Evolutionary conservation across 2,888 invertebrate genomes (phyloP).

Genomic region (Drosophila antonietae): DNA sequence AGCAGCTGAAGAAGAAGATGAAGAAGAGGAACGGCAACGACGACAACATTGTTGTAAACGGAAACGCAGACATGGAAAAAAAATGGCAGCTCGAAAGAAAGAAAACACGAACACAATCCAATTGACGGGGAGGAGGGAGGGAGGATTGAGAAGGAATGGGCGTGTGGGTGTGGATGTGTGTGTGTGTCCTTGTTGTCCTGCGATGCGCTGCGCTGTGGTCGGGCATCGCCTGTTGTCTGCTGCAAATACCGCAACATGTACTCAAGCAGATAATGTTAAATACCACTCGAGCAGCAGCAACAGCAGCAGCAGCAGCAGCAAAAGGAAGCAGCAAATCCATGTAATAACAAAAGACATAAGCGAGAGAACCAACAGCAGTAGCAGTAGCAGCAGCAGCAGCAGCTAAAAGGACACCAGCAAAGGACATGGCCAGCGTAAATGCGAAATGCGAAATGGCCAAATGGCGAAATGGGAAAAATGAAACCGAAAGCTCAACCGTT

Average conservation of each 20-base stretch:
- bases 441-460: constrained; percentile 58
- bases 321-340: constrained; percentile 78
- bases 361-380: constrained; percentile 53
- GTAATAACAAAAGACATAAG: constrained; percentile 78
- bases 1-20: too few relatives aligned
- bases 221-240: constrained; percentile 71
- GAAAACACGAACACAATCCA: constrained; percentile 32
- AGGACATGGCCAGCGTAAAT: constrained; percentile 56
- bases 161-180: constrained; percentile 59
- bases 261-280: constrained; percentile 82
- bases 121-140: neutral
- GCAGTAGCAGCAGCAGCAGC: constrained; percentile 40
- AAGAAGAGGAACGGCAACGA: constrained; percentile 12
- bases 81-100: constrained; percentile 47
- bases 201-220: constrained; percentile 33
- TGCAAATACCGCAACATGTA: constrained; percentile 82
- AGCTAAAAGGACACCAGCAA: constrained; percentile 75
- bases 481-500: constrained; percentile 62
- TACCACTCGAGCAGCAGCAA: constrained; percentile 74
- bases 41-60: constrained; percentile 61
- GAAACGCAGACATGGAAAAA: constrained; percentile 70
- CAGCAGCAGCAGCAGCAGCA: constrained; percentile 30
- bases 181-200: constrained; percentile 67
- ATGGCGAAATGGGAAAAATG: constrained; percentile 59
- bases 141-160: constrained; percentile 17